phyloP scores from a whole-genome alignment of 2,797 vertebrate species.

The Hoplostethus atlanticus region DNA sequence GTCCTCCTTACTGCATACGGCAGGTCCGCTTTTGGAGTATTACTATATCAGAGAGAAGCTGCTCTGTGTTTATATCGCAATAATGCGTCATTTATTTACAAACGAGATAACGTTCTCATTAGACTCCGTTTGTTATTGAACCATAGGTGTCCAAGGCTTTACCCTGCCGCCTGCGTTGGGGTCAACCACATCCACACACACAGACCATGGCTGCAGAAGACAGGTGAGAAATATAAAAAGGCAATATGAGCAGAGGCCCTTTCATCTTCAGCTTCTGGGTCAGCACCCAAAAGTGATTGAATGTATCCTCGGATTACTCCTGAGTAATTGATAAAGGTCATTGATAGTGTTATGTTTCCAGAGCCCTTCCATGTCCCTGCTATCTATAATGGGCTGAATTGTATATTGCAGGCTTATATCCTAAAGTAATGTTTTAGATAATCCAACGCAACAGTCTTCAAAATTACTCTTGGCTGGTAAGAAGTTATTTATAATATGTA shows the following conservation, averaged over 20 bases:
- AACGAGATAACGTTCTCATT: background rate
- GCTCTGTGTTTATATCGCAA: background rate
- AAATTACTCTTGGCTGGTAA: too few relatives aligned
- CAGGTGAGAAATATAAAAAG: conserved; percentile 81
- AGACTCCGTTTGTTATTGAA: conserved; percentile 14
- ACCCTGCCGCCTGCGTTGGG: conserved; percentile 91
- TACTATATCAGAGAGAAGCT: background rate
- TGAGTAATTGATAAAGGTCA: conserved; percentile 26
- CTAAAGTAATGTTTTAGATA: too few relatives aligned
- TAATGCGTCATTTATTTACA: background rate
- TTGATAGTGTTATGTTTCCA: background rate
- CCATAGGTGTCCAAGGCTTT: conserved; percentile 91
- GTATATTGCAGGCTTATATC: too few relatives aligned
- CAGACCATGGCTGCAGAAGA: conserved; percentile 90
- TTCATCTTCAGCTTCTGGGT: background rate
- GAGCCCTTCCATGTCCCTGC: background rate
- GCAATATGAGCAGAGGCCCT: conserved; percentile 12
- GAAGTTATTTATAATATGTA: too few relatives aligned
- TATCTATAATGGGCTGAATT: too few relatives aligned
- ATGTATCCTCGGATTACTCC: too few relatives aligned
- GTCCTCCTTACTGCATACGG: conserved; percentile 24
- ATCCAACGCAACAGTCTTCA: too few relatives aligned
- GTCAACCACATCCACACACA: conserved; percentile 93
- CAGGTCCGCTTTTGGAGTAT: background rate
- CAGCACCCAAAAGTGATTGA: background rate